Percentiles rank a stretch among this genome's conserved stretches.
Conservation (phyloP, 2,888 invertebrate species). For the Onchidella celtica region DNA sequence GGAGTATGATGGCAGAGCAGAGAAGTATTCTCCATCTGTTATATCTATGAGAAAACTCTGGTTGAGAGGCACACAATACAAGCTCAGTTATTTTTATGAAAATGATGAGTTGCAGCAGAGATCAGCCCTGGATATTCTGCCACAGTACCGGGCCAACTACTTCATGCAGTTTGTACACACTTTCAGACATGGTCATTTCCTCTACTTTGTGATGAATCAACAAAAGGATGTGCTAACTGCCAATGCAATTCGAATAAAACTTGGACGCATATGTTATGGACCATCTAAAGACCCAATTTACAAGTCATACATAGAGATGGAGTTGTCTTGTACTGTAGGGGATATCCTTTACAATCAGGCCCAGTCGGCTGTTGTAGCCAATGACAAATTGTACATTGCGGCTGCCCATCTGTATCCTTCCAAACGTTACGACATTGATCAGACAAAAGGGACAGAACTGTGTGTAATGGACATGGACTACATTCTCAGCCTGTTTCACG, state of each 20-base stretch:
- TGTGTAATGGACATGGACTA: constrained; percentile 54
- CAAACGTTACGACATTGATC: constrained; percentile 5
- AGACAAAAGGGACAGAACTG: constrained; percentile 47
- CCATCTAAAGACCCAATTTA: constrained; percentile 63
- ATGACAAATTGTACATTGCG: constrained; percentile 44
- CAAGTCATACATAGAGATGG: constrained; percentile 78
- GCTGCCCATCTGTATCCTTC: constrained; percentile 7
- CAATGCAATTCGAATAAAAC: constrained; percentile 62
- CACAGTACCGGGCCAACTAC: constrained; percentile 25
- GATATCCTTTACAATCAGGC: constrained; percentile 55
- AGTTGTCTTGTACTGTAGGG: constrained; percentile 62
- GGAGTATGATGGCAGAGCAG: constrained; percentile 57
- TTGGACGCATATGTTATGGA: constrained; percentile 75
- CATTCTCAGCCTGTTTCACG: constrained; percentile 40
- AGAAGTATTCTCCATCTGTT: constrained; percentile 51
- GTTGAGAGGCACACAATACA: not conserved
- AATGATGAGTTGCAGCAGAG: not conserved
- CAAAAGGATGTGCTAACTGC: constrained; percentile 44
- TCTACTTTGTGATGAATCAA: constrained; percentile 75
- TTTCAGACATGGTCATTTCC: constrained; percentile 67
- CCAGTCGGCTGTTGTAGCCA: constrained; percentile 54
- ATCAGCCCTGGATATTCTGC: constrained; percentile 48
- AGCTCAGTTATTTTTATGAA: constrained; percentile 29
- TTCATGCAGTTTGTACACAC: constrained; percentile 71
- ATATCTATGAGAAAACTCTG: constrained; percentile 54